A percentile compares a stretch with the other conserved stretches of the same genome.
These are phyloP conservation scores for Heliconius erato DNA, from an alignment of 2,888 invertebrate genomes.

Conservation along the genomic window DNA sequence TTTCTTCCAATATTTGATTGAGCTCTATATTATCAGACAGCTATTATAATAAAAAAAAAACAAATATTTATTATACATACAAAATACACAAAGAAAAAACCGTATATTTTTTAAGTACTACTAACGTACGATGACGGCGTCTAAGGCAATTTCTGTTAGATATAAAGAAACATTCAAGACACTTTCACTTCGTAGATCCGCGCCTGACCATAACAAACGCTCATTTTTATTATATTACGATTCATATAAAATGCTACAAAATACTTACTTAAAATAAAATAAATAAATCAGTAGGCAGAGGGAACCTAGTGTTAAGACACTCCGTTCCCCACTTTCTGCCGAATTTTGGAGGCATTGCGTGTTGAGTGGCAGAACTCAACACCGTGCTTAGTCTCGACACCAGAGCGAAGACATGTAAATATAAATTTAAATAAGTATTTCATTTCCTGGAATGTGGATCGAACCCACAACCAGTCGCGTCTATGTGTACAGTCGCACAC, in stretches of 20 bases:
- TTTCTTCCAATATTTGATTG: not conserved
- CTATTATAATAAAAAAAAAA: no score
- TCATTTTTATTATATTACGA: slow-evolving; percentile 49
- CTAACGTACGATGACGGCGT: slow-evolving; percentile 40
- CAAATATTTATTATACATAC: no score
- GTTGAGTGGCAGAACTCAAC: no score
- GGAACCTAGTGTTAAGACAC: no score
- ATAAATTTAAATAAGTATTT: no score
- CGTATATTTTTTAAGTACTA: slow-evolving; percentile 30
- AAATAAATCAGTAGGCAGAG: no score
- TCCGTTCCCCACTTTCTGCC: no score
- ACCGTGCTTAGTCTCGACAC: no score
- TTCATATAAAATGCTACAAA: slow-evolving; percentile 27
- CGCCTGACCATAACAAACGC: slow-evolving; percentile 51
- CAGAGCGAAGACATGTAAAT: not conserved
- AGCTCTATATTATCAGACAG: not conserved
- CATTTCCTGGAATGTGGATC: no score
- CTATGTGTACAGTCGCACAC: no score
- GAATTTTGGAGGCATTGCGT: no score
- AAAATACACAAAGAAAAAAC: not conserved
- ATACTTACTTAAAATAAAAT: slow-evolving; percentile 2
- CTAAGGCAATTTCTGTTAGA: slow-evolving; percentile 49
- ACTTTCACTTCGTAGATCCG: slow-evolving; percentile 51
- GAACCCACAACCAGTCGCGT: no score
- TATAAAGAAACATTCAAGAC: slow-evolving; percentile 41